Percentiles rank a stretch among this genome's conserved stretches.
phyloP scores from a whole-genome alignment of 2,888 invertebrate genomes.

The Oxycera nigricornis region DNA sequence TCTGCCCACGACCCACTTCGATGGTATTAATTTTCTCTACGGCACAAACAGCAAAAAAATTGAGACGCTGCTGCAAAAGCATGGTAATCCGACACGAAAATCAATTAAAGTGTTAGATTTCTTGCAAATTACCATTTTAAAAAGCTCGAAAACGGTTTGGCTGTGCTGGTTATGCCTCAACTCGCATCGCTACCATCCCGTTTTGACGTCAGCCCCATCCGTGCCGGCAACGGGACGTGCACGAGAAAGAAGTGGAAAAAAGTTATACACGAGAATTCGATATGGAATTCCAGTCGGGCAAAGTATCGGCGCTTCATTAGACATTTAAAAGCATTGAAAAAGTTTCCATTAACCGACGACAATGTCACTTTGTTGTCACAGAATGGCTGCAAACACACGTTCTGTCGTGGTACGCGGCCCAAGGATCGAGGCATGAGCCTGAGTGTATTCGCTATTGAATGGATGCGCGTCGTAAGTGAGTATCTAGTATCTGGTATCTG shows the following conservation, averaged over 20 bases:
- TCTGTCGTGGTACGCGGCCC: not conserved
- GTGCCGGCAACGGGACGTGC: constrained; percentile 4
- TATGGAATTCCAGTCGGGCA: constrained; percentile 41
- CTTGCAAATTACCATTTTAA: constrained; percentile 37
- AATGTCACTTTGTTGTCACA: constrained; percentile 40
- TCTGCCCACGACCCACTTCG: constrained; percentile 25
- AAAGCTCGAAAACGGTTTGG: constrained; percentile 35
- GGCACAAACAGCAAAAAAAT: not conserved
- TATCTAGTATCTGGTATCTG: too few species aligned
- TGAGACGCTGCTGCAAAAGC: constrained; percentile 2
- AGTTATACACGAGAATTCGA: constrained; percentile 39
- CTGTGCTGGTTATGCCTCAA: constrained; percentile 11
- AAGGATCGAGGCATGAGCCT: constrained; percentile 7
- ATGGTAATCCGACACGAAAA: constrained; percentile 31
- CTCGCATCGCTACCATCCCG: not conserved
- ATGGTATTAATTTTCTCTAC: constrained; percentile 18
- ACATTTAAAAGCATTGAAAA: constrained; percentile 45
- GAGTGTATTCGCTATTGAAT: not conserved
- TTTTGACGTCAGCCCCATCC: not conserved
- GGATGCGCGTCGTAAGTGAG: constrained; percentile 32
- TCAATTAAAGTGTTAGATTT: constrained; percentile 39
- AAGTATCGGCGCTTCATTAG: constrained; percentile 44
- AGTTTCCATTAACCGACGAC: constrained; percentile 44
- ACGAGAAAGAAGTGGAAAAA: constrained; percentile 28
- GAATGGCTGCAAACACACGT: constrained; percentile 43